Conservation (phyloP, 2,888 invertebrate genomes). For the Hirtodrosophila confusa region DNA sequence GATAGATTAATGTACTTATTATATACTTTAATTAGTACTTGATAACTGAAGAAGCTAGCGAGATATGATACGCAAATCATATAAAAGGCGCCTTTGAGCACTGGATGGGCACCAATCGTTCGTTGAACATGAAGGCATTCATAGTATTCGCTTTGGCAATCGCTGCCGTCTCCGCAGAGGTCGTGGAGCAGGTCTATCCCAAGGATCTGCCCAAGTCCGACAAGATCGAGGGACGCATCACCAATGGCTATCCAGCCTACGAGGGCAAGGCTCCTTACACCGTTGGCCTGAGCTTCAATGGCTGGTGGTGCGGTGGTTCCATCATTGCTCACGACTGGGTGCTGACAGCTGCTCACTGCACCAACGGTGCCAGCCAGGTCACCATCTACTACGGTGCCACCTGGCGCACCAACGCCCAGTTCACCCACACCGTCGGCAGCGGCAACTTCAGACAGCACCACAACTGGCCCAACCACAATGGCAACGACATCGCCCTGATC, state of each 20-base stretch:
- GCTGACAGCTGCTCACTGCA: slow-evolving; percentile 65
- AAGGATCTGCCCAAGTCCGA: slow-evolving; percentile 22
- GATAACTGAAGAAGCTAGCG: slow-evolving; percentile 6
- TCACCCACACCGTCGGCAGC: slow-evolving; percentile 52
- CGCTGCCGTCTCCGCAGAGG: slow-evolving; percentile 25
- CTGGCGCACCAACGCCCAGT: slow-evolving; percentile 60
- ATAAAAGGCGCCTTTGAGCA: slow-evolving; percentile 14
- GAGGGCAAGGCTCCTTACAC: slow-evolving; percentile 72
- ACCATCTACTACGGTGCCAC: slow-evolving; percentile 65
- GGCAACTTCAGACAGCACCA: slow-evolving; percentile 57
- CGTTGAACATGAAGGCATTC: slow-evolving; percentile 28
- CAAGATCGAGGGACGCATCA: slow-evolving; percentile 52
- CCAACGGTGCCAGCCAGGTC: slow-evolving; percentile 45
- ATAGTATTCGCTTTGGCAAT: slow-evolving; percentile 25
- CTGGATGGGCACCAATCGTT: slow-evolving; percentile 8
- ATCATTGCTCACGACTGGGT: slow-evolving; percentile 60
- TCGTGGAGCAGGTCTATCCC: slow-evolving; percentile 28
- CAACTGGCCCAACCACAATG: slow-evolving; percentile 32
- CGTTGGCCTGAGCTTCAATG: slow-evolving; percentile 68
- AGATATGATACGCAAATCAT: slow-evolving; percentile 23
- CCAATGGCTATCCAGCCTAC: slow-evolving; percentile 56
- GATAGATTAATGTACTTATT: slow-evolving; percentile 8
- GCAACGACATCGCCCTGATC: slow-evolving; percentile 75
- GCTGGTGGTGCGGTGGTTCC: slow-evolving; percentile 71
- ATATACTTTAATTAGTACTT: slow-evolving; percentile 5